Evolutionary conservation across 2,888 invertebrate species (phyloP), one percentile per base, ranked within the genome.

Genomic region (Penaeus monodon): DNA sequence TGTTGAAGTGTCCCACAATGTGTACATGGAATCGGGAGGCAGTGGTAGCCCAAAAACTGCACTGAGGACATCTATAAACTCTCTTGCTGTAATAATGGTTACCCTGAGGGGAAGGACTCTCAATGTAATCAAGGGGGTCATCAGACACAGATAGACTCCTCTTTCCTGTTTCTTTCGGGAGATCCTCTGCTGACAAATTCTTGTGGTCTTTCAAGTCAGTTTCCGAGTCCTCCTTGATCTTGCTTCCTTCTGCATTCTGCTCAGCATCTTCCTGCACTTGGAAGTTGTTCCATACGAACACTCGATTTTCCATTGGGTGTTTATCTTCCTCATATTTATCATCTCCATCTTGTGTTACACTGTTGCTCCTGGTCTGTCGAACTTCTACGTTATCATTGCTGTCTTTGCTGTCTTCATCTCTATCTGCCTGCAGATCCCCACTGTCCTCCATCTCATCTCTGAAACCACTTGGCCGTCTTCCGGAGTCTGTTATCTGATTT

Each of bases 21-120:
- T 98, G 98, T 8, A 97, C 97, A 92, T 97, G 97, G 92, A 98
- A 98, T 89, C 97, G 94, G 44, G 97, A 97, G 20, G 97, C 97
- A 24, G 97, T 97, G 22, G 97, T 96, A 12, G 97, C 97, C 96
- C 97, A 97, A 92, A 97, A 97, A 85, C 96, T 95, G 92, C 97
- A 98, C 92, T 97, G 96, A 1, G 97, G 97, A 92, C 97, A 98
- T 93, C 97, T 96, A 93, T 97, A 98, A 81, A 97, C 97, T 92
- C 96, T 95, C 91, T 90, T 92, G 79, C 83, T 89, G 70, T 86
- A 87, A 80, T 81, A 84, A 68, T 88, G 81, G 57, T 27, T 57
- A 66, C 88, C 88, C 38, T 84, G 80, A 20, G 88, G 88, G 12
- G 84, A 76, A 27, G 84, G 80, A 27, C 88, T 84, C 76, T 88